phyloP scores from a whole-genome alignment of 2,797 vertebrate species.

The Danio choprae region DNA sequence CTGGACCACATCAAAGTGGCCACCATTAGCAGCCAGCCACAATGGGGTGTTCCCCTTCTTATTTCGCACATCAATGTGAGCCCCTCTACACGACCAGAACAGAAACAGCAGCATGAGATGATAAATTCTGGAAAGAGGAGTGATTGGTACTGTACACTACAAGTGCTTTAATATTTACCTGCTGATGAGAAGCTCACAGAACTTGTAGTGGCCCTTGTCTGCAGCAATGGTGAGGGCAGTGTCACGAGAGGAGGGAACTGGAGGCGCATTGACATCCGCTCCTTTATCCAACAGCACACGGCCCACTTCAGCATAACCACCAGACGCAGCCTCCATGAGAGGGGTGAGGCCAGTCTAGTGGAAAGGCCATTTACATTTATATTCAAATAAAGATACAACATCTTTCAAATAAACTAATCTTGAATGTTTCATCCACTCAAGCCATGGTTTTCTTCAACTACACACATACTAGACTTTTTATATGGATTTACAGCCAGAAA shows the following conservation, averaged over 20 bases:
- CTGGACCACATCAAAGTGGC: constrained; percentile 98
- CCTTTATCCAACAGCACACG: constrained; percentile 98
- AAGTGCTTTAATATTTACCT: constrained; percentile 73
- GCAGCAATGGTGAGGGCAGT: constrained; percentile 99
- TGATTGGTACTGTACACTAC: neutral
- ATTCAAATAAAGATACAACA: too few relatives aligned
- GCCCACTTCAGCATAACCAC: constrained; percentile 98
- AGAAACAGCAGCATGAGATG: constrained; percentile 31
- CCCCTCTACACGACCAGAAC: constrained; percentile 79
- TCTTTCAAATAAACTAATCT: too few relatives aligned
- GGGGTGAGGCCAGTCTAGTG: constrained; percentile 95
- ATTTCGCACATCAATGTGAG: constrained; percentile 97
- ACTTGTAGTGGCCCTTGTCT: constrained; percentile 99
- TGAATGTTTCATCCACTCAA: too few relatives aligned
- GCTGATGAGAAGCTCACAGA: constrained; percentile 98
- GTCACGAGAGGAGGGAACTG: constrained; percentile 97
- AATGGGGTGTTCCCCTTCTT: constrained; percentile 99
- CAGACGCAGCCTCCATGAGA: constrained; percentile 98
- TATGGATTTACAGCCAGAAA: neutral
- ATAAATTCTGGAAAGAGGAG: neutral
- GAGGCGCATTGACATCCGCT: constrained; percentile 97
- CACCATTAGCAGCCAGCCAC: constrained; percentile 96
- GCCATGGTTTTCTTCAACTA: too few relatives aligned
- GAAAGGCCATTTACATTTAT: neutral
- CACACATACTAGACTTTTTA: neutral